phyloP scores from a whole-genome alignment of 1,140 invertebrate species.

The Schlechtendalia chinensis region DNA sequence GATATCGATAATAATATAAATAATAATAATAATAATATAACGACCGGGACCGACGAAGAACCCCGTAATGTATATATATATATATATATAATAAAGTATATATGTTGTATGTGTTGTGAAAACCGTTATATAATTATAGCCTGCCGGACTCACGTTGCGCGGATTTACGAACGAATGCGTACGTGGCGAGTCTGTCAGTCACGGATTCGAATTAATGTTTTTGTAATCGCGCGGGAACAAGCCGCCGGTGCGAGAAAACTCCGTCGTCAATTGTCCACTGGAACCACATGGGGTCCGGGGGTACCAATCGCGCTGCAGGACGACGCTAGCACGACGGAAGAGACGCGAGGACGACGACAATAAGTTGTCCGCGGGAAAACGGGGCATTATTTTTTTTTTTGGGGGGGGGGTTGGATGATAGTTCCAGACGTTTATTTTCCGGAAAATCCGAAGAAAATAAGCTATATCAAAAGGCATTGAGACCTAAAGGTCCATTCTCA shows the following conservation, averaged over 20 bases:
- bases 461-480: no score
- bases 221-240: conserved; percentile 12
- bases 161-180: background rate
- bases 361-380: background rate
- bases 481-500: no score
- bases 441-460: no score
- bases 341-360: background rate
- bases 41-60: background rate
- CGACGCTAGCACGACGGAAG: background rate
- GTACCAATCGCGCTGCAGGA: no score
- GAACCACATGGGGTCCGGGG: conserved; percentile 11
- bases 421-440: no score
- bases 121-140: conserved; percentile 3
- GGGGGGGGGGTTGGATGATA: no score
- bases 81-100: background rate
- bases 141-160: background rate
- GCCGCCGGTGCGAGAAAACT: conserved; percentile 2
- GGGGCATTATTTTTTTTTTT: background rate
- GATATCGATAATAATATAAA: conserved; percentile 4
- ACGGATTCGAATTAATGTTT: conserved; percentile 32
- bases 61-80: background rate
- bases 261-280: conserved; percentile 34
- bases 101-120: background rate
- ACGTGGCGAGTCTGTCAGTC: background rate
- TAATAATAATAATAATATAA: conserved; percentile 18